Conservation (phyloP, 2,113 vertebrate genomes). For the Rissa tridactyla region DNA sequence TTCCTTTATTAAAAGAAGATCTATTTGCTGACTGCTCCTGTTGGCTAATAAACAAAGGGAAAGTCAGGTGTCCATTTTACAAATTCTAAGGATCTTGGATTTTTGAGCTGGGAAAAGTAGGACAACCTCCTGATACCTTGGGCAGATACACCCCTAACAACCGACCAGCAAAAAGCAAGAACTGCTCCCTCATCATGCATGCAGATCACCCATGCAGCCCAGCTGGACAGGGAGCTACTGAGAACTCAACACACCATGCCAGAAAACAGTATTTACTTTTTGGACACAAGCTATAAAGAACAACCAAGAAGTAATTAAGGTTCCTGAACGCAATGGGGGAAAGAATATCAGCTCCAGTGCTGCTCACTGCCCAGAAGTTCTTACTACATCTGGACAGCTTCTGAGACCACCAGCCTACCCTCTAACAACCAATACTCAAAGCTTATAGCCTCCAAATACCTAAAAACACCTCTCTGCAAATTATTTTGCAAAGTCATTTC, state of each 20-base stretch:
- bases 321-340: neutral
- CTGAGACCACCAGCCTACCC: neutral
- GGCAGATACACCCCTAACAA: conserved; percentile 30
- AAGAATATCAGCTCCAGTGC: neutral
- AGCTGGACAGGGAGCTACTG: conserved; percentile 45
- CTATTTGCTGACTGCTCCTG: neutral
- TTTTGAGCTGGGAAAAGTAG: conserved; percentile 45
- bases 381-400: neutral
- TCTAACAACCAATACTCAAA: neutral
- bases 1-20: conserved; percentile 6
- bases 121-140: conserved; percentile 12
- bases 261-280: conserved; percentile 34
- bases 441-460: neutral
- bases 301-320: conserved; percentile 23
- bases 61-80: neutral
- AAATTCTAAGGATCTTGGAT: neutral
- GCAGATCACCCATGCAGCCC: conserved; percentile 15
- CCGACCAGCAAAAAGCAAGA: neutral
- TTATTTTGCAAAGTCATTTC: neutral
- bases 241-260: conserved; percentile 14
- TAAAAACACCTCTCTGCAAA: neutral
- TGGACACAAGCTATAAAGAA: neutral
- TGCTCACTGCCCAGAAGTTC: neutral
- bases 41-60: conserved; percentile 16
- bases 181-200: conserved; percentile 35